Evolutionary conservation across 2,797 vertebrate species (phyloP).

Genomic region (Cirrhinus mrigala): DNA sequence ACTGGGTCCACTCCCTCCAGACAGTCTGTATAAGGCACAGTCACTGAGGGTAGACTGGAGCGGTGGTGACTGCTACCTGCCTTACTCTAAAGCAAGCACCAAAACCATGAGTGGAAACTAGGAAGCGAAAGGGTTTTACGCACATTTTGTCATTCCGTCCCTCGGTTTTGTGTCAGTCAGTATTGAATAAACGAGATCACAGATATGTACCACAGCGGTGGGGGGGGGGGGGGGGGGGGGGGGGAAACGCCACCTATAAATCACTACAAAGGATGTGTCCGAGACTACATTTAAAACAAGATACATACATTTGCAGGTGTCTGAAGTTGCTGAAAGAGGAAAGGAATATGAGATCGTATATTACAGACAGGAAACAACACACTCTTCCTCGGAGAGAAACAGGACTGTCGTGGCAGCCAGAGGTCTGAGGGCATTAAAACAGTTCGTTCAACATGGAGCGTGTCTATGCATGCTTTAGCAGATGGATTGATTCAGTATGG

Average conservation of each 20-base stretch:
- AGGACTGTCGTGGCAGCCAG: slow-evolving; percentile 35
- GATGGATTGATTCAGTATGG: slow-evolving; percentile 66
- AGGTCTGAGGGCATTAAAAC: slow-evolving; percentile 60
- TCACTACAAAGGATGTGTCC: slow-evolving; percentile 36
- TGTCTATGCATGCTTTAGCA: slow-evolving; percentile 57
- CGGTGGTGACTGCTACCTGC: slow-evolving; percentile 60
- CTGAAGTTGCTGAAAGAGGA: slow-evolving; percentile 40
- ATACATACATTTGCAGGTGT: slow-evolving; percentile 54
- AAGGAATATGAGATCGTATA: slow-evolving; percentile 43
- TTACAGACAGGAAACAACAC: slow-evolving; percentile 54
- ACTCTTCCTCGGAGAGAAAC: slow-evolving; percentile 51
- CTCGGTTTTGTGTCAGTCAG: slow-evolving; percentile 24
- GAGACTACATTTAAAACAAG: slow-evolving; percentile 45
- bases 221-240: neutral
- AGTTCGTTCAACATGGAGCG: slow-evolving; percentile 64
- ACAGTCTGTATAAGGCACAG: slow-evolving; percentile 62
- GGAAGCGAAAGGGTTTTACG: slow-evolving; percentile 13
- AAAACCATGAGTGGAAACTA: slow-evolving; percentile 36
- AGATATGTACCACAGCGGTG: slow-evolving; percentile 30
- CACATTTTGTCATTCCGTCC: slow-evolving; percentile 14
- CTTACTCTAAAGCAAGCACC: slow-evolving; percentile 48
- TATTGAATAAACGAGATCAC: neutral
- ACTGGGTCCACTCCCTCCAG: slow-evolving; percentile 50
- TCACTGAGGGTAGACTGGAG: slow-evolving; percentile 57
- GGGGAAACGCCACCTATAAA: slow-evolving; percentile 1